Conservation (phyloP, 2,888 invertebrate genomes). For the Drosophila mulleri region DNA sequence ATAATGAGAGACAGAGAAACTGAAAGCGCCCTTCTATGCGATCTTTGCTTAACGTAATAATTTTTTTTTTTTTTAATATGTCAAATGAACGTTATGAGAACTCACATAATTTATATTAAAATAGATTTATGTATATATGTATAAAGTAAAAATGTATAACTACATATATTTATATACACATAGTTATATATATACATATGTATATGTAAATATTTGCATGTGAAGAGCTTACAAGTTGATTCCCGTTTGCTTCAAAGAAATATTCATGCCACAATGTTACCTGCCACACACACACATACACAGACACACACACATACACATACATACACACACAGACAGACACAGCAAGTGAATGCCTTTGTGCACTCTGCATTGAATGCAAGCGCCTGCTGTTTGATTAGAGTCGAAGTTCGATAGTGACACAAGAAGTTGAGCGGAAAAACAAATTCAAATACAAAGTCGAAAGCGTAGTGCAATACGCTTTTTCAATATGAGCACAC, state of each 20-base stretch:
- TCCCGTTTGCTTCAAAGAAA: conserved; percentile 7
- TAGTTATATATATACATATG: no score
- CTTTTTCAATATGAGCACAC: conserved; percentile 20
- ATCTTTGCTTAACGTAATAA: no score
- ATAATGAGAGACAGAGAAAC: not conserved
- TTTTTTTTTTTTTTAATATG: no score
- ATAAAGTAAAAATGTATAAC: no score
- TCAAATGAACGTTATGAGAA: not conserved
- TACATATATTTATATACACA: no score
- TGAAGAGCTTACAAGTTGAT: conserved; percentile 4
- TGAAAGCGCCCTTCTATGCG: no score
- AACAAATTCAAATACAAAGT: conserved; percentile 25
- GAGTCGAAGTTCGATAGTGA: conserved; percentile 9
- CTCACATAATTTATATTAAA: not conserved
- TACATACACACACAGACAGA: no score
- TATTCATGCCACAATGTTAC: conserved; percentile 12
- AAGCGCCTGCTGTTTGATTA: conserved; percentile 16
- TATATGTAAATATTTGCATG: not conserved
- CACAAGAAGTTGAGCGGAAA: conserved; percentile 22
- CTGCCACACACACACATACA: not conserved
- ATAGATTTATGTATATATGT: no score
- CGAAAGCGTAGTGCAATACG: conserved; percentile 29
- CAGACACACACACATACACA: no score
- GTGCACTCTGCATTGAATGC: conserved; percentile 16
- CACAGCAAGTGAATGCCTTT: conserved; percentile 14